Base-by-base conservation (phyloP, 1,140 invertebrate genomes). In the Penaeus japonicus region DNA sequence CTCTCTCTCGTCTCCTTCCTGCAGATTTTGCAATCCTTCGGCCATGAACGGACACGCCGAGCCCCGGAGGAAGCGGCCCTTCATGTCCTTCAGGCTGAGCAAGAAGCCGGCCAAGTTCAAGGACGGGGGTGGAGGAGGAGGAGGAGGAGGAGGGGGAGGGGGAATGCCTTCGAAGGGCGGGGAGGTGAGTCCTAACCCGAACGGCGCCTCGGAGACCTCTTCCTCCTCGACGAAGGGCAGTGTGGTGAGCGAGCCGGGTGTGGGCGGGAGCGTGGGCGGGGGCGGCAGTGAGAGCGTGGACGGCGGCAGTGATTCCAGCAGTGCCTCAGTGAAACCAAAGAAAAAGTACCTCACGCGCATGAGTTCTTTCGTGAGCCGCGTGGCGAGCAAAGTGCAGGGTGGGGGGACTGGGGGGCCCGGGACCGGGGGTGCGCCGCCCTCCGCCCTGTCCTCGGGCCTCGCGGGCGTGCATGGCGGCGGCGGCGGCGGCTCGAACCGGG, bases 261-360 rank as follows among this genome's bases (percentile, higher is more conserved):
- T 30, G 39, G 15, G 77, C 62, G 55, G 27, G 30, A 57, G 35
- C 82, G 59, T 88, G 27, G 77, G 62, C 75, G 87, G 83, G 77
- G 83, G 83, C 77, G 87, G 87, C 27, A 81, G 65, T 20, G 87
- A 88, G 80, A 88, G 87, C 59, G 53, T 88, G 65, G 87, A 88
- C 54, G 85, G 85, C 62, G 87, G 87, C 65, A 88, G 87, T 88
- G 87, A 88, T 81, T 87, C 84, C 80, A 89, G 87, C 80, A 89
- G 82, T 84, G 82, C 85, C 73, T 89, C 87, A n/a, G 87, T 89
- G 57, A 90, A 89, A 85, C 90, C 90, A 73, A 90, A 89, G 86
- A 89, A 87, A 80, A 89, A 89, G 81, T 89, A 90, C 75, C 84
- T 90, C 53, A 90, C 88, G 10, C 87, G 90, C 27, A 80, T 90